Percentiles rank a stretch among this genome's conserved stretches.
Evolutionary conservation across 2,797 vertebrate species (phyloP).

Genomic region (Coregonus sp.): DNA sequence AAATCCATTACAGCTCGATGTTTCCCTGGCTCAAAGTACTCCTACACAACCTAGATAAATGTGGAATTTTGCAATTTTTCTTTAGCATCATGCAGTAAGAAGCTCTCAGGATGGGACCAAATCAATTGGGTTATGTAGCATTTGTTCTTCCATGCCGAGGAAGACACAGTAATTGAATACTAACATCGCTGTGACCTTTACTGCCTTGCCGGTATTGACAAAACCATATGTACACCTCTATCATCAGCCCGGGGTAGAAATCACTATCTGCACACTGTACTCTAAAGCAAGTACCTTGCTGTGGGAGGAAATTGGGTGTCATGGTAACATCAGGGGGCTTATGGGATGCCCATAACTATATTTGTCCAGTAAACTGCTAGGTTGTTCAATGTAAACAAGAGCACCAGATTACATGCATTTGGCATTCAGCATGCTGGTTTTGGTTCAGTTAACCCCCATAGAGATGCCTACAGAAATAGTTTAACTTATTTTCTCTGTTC

Average conservation of each 20-base stretch:
- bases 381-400: constrained; percentile 69
- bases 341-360: constrained; percentile 61
- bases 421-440: neutral
- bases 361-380: constrained; percentile 65
- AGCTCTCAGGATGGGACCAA: constrained; percentile 50
- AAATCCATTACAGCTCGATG: constrained; percentile 52
- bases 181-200: constrained; percentile 66
- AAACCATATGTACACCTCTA: constrained; percentile 74
- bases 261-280: constrained; percentile 62
- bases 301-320: constrained; percentile 37
- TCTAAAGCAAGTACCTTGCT: constrained; percentile 69
- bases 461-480: neutral
- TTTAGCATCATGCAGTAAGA: constrained; percentile 34
- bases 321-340: constrained; percentile 55
- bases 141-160: constrained; percentile 53
- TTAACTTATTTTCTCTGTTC: neutral
- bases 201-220: constrained; percentile 64
- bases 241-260: constrained; percentile 59
- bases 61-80: constrained; percentile 42
- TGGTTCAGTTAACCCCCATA: neutral
- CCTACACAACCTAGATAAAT: constrained; percentile 38
- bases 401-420: constrained; percentile 51
- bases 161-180: constrained; percentile 60
- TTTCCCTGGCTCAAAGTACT: constrained; percentile 40
- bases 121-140: constrained; percentile 43